A percentile compares a stretch with the other conserved stretches of the same genome.
Evolutionary conservation across 2,113 vertebrate species (phyloP).

Genomic region (Sceloporus undulatus): DNA sequence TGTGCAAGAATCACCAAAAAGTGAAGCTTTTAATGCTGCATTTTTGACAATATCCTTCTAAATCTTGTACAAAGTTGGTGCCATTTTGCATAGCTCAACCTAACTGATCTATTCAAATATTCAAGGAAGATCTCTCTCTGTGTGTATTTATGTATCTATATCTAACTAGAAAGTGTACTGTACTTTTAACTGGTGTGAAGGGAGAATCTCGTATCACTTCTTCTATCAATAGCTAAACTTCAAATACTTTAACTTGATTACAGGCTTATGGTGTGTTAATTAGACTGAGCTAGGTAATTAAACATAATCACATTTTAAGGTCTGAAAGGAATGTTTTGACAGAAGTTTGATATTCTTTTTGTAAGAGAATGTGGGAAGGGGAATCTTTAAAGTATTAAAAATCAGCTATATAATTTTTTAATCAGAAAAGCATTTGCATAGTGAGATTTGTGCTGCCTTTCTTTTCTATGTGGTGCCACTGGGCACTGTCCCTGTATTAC

Average conservation of each 20-base stretch:
- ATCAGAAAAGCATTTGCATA: neutral
- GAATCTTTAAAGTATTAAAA: neutral
- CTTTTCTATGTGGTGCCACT: neutral
- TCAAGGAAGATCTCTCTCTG: neutral
- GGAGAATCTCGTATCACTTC: neutral
- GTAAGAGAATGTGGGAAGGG: neutral
- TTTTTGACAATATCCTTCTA: neutral
- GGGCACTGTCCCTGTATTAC: neutral
- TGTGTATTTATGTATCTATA: neutral
- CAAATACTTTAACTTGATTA: slow-evolving; percentile 20
- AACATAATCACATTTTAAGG: slow-evolving; percentile 20
- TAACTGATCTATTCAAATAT: neutral
- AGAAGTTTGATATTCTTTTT: slow-evolving; percentile 5
- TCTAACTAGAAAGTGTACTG: neutral
- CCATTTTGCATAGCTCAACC: neutral
- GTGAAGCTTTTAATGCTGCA: neutral
- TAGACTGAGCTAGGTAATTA: slow-evolving; percentile 21
- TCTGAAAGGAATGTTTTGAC: slow-evolving; percentile 10
- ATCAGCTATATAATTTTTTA: neutral
- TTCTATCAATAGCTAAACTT: slow-evolving; percentile 7
- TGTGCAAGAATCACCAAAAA: too few relatives aligned
- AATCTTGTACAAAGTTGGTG: neutral
- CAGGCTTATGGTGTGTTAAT: slow-evolving; percentile 9
- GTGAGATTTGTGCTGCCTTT: neutral
- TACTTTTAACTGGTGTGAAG: neutral